Evolutionary conservation across 2,797 vertebrate species (phyloP), one percentile per base, ranked within the genome.

Genomic region (Clarias laeviceps): DNA sequence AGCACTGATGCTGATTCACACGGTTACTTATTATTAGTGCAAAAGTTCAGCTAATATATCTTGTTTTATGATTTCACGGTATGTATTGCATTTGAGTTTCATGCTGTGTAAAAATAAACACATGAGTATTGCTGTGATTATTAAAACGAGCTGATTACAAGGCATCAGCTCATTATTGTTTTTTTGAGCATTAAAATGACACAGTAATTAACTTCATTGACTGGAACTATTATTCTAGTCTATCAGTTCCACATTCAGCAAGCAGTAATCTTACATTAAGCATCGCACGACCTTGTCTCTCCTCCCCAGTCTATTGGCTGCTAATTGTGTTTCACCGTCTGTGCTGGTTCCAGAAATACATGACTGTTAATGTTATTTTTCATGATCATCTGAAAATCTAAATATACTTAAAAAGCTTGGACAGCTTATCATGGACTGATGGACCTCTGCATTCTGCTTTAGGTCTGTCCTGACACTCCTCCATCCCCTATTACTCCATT

Each of bases 241-340:
- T 64, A 65, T 84, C 84, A 82, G 64, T 66, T 45, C 56, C 84
- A 86, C 86, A 80, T 87, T 88, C 83, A 83, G 82, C 89, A 70
- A 87, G 83, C 82, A 84, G 77, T 86, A 68, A 88, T 87, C 83
- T 78, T 83, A 85, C 83, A 85, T 59, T 54, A 77, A 78, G 45
- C 86, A 86, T 68, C 73, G 82, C 82, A 54, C 59, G 86, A 86
- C 86, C 45, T 81, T 81, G 79, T 81, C 79, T 54, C 32, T 45
- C 4, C 64, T 82, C 72, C 78, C 34, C 54, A 40, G 54, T 79
- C 81, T 50, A 78, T 37, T 68, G 77, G 69, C 61, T 29, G 59
- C 82, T 88, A 88, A 88, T 89, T 89, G 86, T 85, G 61, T 87
- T 40, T 22, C 74, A 50, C n/a, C 17, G 45, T 81, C 34, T 85